Evolutionary conservation across 2,113 vertebrate genomes (phyloP).

Genomic region (Pseudopipra pipra): DNA sequence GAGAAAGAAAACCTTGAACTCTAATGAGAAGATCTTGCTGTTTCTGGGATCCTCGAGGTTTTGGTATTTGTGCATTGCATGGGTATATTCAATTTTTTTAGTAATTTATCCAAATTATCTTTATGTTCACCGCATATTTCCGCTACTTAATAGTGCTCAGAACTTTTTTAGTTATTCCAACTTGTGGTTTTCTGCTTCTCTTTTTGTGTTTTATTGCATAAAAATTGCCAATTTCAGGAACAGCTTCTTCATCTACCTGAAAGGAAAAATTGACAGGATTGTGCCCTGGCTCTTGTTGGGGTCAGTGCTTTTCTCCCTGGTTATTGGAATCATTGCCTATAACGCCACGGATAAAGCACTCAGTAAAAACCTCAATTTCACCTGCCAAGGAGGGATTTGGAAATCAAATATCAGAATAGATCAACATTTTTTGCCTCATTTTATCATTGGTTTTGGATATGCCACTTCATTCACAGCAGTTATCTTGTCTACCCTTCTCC

Average conservation of each 20-base stretch:
- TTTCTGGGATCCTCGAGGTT: too few species aligned
- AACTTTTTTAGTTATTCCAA: too few species aligned
- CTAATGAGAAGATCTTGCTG: too few species aligned
- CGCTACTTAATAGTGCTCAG: too few species aligned
- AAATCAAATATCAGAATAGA: rapidly evolving
- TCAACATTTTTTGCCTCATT: neutral
- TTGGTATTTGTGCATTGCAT: too few species aligned
- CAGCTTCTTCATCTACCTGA: neutral
- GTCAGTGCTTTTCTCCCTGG: neutral
- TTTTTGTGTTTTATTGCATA: neutral
- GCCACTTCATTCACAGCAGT: neutral
- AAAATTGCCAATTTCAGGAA: constrained; percentile 34
- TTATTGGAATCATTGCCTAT: neutral
- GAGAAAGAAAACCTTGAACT: too few species aligned
- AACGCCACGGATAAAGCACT: rapidly evolving
- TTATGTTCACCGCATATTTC: too few species aligned
- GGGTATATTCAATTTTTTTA: too few species aligned
- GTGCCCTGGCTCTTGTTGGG: neutral
- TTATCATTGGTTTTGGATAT: rapidly evolving
- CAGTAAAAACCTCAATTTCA: neutral
- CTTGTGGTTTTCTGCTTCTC: neutral
- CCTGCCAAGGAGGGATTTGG: rapidly evolving
- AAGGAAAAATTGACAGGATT: neutral
- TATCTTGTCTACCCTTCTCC: neutral
- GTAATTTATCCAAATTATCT: too few species aligned